phyloP scores from a whole-genome alignment of 2,113 vertebrate genomes.

The Sinocyclocheilus maitianheensis region DNA sequence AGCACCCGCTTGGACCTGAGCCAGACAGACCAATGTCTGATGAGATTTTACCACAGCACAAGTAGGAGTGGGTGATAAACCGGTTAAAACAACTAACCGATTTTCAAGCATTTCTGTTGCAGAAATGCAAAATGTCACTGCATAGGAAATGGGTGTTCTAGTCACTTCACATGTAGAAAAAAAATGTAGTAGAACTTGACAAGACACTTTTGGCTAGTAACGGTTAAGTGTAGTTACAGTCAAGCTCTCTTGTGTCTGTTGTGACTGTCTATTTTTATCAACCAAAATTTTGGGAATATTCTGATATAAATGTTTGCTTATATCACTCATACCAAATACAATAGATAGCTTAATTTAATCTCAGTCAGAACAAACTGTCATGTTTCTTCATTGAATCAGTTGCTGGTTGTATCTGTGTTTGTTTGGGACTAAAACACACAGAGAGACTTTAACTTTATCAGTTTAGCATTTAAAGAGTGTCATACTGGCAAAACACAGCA shows the following conservation, averaged over 20 bases:
- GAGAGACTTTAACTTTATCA: background rate
- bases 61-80: background rate
- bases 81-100: background rate
- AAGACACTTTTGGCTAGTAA: background rate
- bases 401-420: slow-evolving; percentile 23
- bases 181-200: no score
- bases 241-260: no score
- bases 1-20: background rate
- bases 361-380: background rate
- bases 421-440: slow-evolving; percentile 41
- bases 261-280: background rate
- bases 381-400: background rate
- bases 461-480: slow-evolving; percentile 38
- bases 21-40: background rate
- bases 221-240: background rate
- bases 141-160: background rate
- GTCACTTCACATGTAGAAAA: background rate
- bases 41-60: background rate
- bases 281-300: no score
- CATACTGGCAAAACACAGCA: slow-evolving; percentile 24
- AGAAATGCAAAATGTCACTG: background rate
- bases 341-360: background rate
- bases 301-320: background rate
- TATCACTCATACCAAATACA: background rate
- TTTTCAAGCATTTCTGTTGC: background rate